Evolutionary conservation across 2,797 vertebrate species (phyloP), one percentile per base, ranked within the genome.

Genomic region (Rousettus madagascariensis): DNA sequence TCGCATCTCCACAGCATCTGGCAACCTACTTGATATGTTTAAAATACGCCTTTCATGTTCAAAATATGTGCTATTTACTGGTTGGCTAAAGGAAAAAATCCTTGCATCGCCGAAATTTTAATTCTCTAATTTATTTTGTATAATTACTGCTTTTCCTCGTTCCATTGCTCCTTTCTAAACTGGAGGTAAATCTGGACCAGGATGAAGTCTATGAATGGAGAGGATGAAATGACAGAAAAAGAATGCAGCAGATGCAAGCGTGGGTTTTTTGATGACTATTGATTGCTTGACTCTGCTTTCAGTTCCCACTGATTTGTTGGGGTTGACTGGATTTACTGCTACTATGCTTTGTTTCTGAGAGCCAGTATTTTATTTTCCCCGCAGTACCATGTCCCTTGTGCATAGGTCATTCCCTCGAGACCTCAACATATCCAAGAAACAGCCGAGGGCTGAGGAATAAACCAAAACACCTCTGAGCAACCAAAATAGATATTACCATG

Each of bases 221-320:
- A 87, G 66, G 66, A 82, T 36, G 36, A 69, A 57, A 53, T 38
- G 74, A 88, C 49, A 19, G 74, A 68, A 63, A 78, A 30, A 92
- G 82, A 93, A 74, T 6, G 43, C 79, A 55, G 36, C 55, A 90
- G 55, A 55, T 75, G 68, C 19, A 79, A 78, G 33, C 0, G 0
- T 33, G 46, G 74, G 74, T 22, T 26, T 90, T 94, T 79, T 41
- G 69, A 33, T 66, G 75, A 75, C 57, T 94, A 92, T 92, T 57
- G 96, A 91, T 78, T 33, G 68, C 75, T 63, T 88, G 57, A 22
- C 46, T 95, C 89, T 89, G 92, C 92, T 92, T 83, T 94, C 82
- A 30, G 53, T 79, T 95, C 63, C 71, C 91, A 90, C 95, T 83
- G 96, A 95, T 95, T 77, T 83, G 77, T 91, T 96, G 74, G 38